Evolutionary conservation across 2,113 vertebrate genomes (phyloP).

Genomic region (Sapayoa aenigma): DNA sequence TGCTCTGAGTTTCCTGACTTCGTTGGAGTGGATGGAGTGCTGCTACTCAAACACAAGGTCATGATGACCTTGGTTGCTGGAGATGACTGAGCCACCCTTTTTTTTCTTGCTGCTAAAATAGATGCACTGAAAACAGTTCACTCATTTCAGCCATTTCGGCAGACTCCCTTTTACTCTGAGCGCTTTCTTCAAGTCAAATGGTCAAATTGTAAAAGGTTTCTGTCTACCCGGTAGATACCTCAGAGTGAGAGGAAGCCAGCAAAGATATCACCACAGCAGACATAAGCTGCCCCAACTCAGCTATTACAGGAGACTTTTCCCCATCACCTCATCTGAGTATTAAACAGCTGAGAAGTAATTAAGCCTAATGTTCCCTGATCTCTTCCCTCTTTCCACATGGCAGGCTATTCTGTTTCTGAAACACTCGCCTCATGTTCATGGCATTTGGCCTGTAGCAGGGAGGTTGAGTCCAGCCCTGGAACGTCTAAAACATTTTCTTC

Average conservation of each 20-base stretch:
- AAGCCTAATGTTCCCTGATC: slow-evolving; percentile 27
- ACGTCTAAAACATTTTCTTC: slow-evolving; percentile 54
- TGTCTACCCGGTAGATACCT: background rate
- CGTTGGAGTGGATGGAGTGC: background rate
- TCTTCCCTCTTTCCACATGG: slow-evolving; percentile 53
- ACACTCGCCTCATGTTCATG: background rate
- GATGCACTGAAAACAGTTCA: background rate
- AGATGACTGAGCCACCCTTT: background rate
- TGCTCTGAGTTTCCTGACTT: background rate
- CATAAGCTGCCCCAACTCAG: background rate
- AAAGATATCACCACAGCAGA: background rate
- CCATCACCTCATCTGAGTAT: slow-evolving; percentile 19
- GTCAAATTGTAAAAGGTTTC: slow-evolving; percentile 40
- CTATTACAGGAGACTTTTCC: slow-evolving; percentile 13
- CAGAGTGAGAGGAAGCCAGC: background rate
- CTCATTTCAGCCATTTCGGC: background rate
- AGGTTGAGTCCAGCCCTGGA: slow-evolving; percentile 46
- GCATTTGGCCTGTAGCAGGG: slow-evolving; percentile 56
- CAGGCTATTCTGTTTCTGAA: slow-evolving; percentile 45
- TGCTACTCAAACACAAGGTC: background rate
- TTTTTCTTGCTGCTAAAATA: background rate
- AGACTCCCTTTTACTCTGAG: background rate
- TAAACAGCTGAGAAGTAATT: slow-evolving; percentile 47
- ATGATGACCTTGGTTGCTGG: background rate
- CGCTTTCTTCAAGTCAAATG: slow-evolving; percentile 32